Conservation (phyloP, 2,797 vertebrate species). For the Chlorospingus flavigularis region DNA sequence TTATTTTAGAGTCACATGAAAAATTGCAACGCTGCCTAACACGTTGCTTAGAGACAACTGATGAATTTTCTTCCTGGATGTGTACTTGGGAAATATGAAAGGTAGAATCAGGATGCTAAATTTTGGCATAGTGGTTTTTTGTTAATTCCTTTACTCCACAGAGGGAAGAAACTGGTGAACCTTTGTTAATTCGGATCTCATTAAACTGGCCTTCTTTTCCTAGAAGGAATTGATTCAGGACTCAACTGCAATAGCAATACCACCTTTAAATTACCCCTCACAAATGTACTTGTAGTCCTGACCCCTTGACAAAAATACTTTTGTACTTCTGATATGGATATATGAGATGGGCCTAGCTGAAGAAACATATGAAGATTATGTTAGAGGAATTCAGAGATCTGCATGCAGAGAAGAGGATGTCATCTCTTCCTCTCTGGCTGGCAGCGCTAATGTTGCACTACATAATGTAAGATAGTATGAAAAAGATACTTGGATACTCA, state of each 20-base stretch:
- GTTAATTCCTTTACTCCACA: background rate
- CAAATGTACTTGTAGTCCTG: background rate
- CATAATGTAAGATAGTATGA: background rate
- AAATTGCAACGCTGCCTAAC: background rate
- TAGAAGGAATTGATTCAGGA: background rate
- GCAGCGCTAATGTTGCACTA: background rate
- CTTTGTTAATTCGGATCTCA: background rate
- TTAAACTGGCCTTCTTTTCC: background rate
- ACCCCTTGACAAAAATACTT: background rate
- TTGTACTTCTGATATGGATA: background rate
- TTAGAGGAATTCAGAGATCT: background rate
- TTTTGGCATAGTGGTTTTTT: background rate
- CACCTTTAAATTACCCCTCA: background rate
- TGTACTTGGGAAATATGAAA: background rate
- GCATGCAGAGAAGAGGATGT: background rate
- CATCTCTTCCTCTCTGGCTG: background rate
- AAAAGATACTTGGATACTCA: background rate
- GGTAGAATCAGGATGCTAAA: background rate
- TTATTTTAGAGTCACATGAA: background rate
- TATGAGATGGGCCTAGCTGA: background rate
- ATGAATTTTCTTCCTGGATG: background rate
- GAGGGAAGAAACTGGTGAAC: background rate
- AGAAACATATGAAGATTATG: background rate
- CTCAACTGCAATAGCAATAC: background rate
- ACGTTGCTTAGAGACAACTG: conserved; percentile 48